Base-by-base conservation (phyloP, 2,113 vertebrate genomes). In the Cinclus cinclus region DNA sequence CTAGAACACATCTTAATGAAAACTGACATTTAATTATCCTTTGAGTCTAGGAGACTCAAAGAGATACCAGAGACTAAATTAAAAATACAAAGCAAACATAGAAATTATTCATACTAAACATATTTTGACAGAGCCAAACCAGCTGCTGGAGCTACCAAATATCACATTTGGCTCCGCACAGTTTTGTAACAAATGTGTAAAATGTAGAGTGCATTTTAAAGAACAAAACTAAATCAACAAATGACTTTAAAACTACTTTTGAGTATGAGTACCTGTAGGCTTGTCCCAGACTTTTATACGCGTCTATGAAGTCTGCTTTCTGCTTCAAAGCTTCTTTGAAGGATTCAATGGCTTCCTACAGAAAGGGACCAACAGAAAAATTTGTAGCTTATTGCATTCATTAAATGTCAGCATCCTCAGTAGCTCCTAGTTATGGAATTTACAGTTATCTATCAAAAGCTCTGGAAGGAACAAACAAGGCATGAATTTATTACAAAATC, bases 201-300 rank as follows among this genome's bases (percentile, higher is more conserved):
- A 86, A 83, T 16, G 52, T 46, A 10, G 5, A 59, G 7, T 13
- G 31, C 22, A 35, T 65, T 90, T 78, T 78, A 56, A 89, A 94
- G 13, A 83, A 76, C 23, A 65, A 4, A 69, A 47, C 6, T 8
- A 58, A 21, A 79, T 5, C 18, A 18, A 90, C 67, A 91, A 74
- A 18, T 10, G 1, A 71, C 10, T 76, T 70, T 35, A 58, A 80
- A 94, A 42, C 7, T n/a, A 15, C 17, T 89, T 84, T 39, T 83
- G 39, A 87, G 74, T 47, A 23, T n/a, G 74, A 87, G 92, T 96
- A 99, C 99, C 99, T 98, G 97, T 99, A 99, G 28, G 99, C 99
- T 97, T 99, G 99, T 22, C 99, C 99, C 10, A 99, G 98, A 95
- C 99, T 99, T 98, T 99, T 99, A 96, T 99, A 99, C 0, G 99